Base-by-base conservation (phyloP, 2,888 invertebrate species). In the Candidula unifasciata region DNA sequence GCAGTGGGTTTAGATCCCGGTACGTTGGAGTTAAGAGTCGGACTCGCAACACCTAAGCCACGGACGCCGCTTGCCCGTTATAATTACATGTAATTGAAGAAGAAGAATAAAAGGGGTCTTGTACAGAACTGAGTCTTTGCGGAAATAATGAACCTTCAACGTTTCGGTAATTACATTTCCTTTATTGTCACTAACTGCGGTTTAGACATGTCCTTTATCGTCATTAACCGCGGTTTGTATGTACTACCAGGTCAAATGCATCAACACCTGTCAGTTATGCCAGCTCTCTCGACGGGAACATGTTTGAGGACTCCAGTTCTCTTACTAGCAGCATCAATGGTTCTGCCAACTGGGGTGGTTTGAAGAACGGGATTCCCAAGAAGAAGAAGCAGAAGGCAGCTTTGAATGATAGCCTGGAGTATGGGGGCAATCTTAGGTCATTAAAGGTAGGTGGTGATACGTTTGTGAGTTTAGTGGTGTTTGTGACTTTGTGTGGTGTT, bases 221-320 rank as follows among this genome's bases (percentile, higher is more conserved):
- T n/a, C n/a, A n/a, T n/a, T n/a, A n/a, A n/a, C n/a, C n/a, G n/a
- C n/a, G n/a, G n/a, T n/a, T n/a, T n/a, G n/a, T n/a, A n/a, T n/a
- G n/a, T n/a, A n/a, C n/a, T 44, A 89, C 88, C 85, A 87, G 91
- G 18, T 91, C 90, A 27, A 90, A 89, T 87, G 88, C 89, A 35
- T 90, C 91, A 30, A 92, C 91, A 3, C 91, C 92, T 0, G 80
- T 90, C 35, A 90, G 90, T 44, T 88, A 88, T 78, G 86, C 87
- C 13, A 90, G 89, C 52, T 89, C 90, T 13, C 85, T 89, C 44
- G 91, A 91, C n/a, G 87, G 89, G 24, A 88, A 87, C 82, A 87
- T 87, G 81, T 85, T 87, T 18, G 91, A 91, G 16, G 91, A 92
- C 79, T 86, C 87, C 86, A 89, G 90, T 44, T 90, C 90, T 84